phyloP scores from a whole-genome alignment of 2,113 vertebrate species.

The Diadophis punctatus region DNA sequence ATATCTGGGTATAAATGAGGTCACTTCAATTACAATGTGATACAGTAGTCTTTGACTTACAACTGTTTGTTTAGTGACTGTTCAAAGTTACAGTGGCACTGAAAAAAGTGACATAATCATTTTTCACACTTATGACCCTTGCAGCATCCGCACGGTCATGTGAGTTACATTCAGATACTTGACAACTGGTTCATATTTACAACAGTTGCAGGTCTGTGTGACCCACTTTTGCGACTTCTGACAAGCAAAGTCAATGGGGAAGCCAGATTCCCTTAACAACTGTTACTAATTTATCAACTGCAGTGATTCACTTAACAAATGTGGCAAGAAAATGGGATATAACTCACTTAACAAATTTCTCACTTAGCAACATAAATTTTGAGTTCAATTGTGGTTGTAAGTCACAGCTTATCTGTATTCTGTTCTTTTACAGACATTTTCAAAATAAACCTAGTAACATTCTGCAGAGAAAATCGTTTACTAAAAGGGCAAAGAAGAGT shows the following conservation, averaged over 20 bases:
- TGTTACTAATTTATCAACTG: not conserved
- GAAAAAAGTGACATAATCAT: not conserved
- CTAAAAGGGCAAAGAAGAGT: not conserved
- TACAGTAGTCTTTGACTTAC: not conserved
- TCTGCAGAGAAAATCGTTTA: not conserved
- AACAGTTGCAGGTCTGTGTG: not conserved
- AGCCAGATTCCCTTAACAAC: not conserved
- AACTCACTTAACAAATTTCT: not conserved
- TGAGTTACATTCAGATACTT: not conserved
- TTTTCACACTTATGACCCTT: not conserved
- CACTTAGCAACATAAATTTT: not conserved
- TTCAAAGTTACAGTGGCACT: not conserved
- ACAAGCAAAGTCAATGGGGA: not conserved
- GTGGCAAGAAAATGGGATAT: not conserved
- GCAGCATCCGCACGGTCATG: not conserved
- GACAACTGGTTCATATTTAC: not conserved
- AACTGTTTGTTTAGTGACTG: not conserved
- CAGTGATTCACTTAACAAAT: not conserved
- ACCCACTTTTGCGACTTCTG: not conserved
- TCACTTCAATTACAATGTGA: not conserved
- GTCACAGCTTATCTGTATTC: not conserved
- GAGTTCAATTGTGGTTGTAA: not conserved
- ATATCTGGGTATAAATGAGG: not conserved
- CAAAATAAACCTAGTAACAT: not conserved
- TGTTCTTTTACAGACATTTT: not conserved